A percentile compares a stretch with the other conserved stretches of the same genome.
phyloP scores from a whole-genome alignment of 2,797 vertebrate genomes.

The Alca torda region DNA sequence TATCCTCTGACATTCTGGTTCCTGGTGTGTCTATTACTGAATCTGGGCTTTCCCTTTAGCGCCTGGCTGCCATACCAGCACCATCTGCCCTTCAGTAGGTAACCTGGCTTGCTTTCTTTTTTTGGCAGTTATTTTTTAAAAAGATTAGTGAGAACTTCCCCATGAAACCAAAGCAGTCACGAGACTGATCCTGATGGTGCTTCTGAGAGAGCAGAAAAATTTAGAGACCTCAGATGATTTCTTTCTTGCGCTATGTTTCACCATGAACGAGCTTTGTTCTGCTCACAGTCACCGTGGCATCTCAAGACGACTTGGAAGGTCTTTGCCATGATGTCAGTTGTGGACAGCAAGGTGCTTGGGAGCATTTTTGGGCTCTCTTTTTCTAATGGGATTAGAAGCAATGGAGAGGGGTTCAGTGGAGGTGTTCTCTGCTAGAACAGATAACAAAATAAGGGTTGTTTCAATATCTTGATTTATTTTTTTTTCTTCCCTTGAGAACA shows the following conservation, averaged over 20 bases:
- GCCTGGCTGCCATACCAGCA: background rate
- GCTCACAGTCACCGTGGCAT: background rate
- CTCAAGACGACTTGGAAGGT: background rate
- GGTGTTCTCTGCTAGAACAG: background rate
- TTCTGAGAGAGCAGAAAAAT: background rate
- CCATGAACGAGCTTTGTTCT: background rate
- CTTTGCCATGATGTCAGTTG: background rate
- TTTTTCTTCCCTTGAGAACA: background rate
- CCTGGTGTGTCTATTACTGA: background rate
- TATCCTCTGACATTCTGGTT: background rate
- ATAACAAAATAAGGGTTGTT: background rate
- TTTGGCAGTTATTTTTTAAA: background rate
- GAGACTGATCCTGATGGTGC: background rate
- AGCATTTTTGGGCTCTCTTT: background rate
- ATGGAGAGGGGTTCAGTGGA: background rate
- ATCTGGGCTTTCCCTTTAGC: background rate
- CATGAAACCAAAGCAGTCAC: background rate
- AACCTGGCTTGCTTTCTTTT: background rate
- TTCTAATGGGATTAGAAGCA: background rate
- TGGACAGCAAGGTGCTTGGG: background rate
- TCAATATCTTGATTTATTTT: background rate
- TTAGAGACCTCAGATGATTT: background rate
- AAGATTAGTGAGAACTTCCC: background rate
- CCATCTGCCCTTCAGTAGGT: background rate
- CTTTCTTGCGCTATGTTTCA: background rate